Evolutionary conservation across 2,113 vertebrate species (phyloP), one percentile per base, ranked within the genome.

Genomic region (Aegypius monachus): DNA sequence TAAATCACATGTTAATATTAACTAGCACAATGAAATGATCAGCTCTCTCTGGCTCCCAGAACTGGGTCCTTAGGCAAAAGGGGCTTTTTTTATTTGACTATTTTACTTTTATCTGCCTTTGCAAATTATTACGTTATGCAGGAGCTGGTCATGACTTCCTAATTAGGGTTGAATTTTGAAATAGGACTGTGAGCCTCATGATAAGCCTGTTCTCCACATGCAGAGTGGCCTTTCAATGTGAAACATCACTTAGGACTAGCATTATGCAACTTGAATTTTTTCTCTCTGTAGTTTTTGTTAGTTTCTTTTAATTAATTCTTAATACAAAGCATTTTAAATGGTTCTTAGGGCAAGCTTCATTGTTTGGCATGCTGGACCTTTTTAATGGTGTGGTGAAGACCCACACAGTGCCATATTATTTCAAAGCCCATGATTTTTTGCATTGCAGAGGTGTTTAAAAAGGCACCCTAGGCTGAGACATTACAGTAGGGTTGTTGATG

Each of bases 31-130:
- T 42, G 71, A 86, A 90, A 9, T 25, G 50, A 68, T 47, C 71
- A 9, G 61, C 74, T 43, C 62, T 14, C 62, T 36, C 67, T 36
- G 55, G 25, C 94, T 91, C 55, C 83, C 84, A 68, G 26, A 74
- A 12, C 80, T 38, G 50, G 4, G 5, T 91, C 83, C 75, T 48
- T 32, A 42, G 91, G 94, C 83, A 71, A 81, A 86, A 71, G 56
- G 65, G n/a, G 25, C 11, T 53, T 86, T 87, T 53, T 89, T 88
- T 56, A 21, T 86, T 68, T 20, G 68, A 31, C 78, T 68, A 4
- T 78, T 86, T 63, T 53, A 53, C 66, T 93, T 93, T 80, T 77
- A 82, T 75, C 93, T 95, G 70, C 48, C 75, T 92, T 79, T 90
- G 62, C 48, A 75, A 88, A 67, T 88, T 38, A 66, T 25, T 26